These are phyloP conservation scores for Gopherus evgoodei DNA, from an alignment of 2,113 vertebrate species.

Conservation along the genomic window DNA sequence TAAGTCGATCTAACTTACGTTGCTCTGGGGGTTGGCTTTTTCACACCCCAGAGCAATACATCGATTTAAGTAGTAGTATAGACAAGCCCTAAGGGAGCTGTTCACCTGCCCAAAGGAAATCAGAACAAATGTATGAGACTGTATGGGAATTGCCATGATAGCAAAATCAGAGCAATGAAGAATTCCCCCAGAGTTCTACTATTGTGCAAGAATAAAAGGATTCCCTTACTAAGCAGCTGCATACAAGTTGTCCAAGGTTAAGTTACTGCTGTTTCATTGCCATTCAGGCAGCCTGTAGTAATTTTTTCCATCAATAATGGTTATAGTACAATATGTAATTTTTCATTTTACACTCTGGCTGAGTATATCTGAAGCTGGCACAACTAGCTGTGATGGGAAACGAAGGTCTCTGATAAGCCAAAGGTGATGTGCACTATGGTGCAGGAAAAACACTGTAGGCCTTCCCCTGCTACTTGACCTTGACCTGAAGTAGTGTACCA, in stretches of 20 bases:
- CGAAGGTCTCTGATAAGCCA: conserved; percentile 42
- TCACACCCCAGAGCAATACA: no score
- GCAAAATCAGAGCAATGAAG: conserved; percentile 36
- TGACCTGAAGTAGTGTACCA: conserved; percentile 25
- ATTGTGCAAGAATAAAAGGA: conserved; percentile 13
- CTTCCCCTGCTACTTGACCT: conserved; percentile 23
- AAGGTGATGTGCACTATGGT: conserved; percentile 23
- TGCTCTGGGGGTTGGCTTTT: no score
- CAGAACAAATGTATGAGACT: conserved; percentile 17
- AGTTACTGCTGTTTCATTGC: conserved; percentile 56
- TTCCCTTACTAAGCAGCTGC: conserved; percentile 52
- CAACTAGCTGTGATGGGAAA: conserved; percentile 16
- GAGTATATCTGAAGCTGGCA: conserved; percentile 41
- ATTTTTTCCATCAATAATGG: conserved; percentile 48
- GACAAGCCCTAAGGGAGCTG: background rate
- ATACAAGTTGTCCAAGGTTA: conserved; percentile 27
- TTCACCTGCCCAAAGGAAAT: conserved; percentile 21
- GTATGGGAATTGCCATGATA: conserved; percentile 26
- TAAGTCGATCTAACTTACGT: no score
- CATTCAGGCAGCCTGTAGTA: conserved; percentile 51
- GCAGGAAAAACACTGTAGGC: background rate
- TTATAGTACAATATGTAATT: conserved; percentile 30
- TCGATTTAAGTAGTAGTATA: no score
- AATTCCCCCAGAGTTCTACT: conserved; percentile 24
- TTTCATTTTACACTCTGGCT: conserved; percentile 19